Percentiles rank a stretch among this genome's conserved stretches.
Evolutionary conservation across 2,113 vertebrate genomes (phyloP).

Genomic region (Oenanthe melanoleuca): DNA sequence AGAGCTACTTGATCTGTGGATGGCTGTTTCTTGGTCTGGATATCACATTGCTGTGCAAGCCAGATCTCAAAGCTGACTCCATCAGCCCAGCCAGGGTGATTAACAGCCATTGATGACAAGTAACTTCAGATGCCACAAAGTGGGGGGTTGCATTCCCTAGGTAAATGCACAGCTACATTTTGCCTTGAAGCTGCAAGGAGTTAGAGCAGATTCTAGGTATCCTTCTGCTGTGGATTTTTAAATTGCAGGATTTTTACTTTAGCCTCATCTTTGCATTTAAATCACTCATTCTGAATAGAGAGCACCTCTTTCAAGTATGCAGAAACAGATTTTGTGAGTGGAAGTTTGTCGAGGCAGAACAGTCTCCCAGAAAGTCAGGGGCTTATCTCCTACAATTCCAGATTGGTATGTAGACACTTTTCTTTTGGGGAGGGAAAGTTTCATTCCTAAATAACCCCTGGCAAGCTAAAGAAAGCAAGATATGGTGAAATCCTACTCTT

Average conservation of each 20-base stretch:
- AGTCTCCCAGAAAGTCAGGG: not conserved
- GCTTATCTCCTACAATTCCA: not conserved
- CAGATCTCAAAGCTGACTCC: not conserved
- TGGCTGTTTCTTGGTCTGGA: not conserved
- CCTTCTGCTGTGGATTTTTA: not conserved
- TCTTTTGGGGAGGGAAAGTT: not conserved
- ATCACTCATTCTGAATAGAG: not conserved
- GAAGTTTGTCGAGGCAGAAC: not conserved
- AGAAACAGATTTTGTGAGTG: not conserved
- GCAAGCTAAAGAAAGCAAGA: not conserved
- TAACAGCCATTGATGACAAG: not conserved
- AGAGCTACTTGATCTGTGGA: not conserved
- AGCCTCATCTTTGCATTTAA: not conserved
- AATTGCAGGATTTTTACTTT: not conserved
- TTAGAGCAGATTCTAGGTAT: not conserved
- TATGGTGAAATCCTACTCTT: not conserved
- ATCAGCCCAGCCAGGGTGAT: not conserved
- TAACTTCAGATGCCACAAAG: not conserved
- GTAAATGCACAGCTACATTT: not conserved
- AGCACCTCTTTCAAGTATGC: not conserved
- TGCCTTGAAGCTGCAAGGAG: fast-evolving
- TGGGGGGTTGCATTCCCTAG: fast-evolving
- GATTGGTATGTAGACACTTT: not conserved
- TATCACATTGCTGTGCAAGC: not conserved
- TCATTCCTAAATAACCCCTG: not conserved